A percentile compares a stretch with the other conserved stretches of the same genome.
These are phyloP conservation scores for Sisor rabdophorus DNA, from an alignment of 2,113 vertebrate species.

Conservation along the genomic window DNA sequence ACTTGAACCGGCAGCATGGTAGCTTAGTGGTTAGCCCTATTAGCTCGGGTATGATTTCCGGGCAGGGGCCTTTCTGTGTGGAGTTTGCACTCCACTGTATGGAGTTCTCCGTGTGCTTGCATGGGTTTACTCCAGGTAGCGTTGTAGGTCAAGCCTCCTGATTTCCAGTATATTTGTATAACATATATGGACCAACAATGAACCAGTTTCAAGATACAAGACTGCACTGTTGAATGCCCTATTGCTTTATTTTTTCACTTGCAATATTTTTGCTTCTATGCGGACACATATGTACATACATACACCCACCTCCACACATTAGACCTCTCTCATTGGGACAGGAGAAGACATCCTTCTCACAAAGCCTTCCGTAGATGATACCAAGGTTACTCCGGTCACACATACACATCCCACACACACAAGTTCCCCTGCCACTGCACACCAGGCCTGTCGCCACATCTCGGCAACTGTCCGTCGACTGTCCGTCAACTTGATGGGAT, in stretches of 20 bases:
- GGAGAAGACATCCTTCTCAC: slow-evolving; percentile 92
- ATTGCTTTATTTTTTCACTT: not conserved
- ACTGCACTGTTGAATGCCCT: not conserved
- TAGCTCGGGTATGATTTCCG: too few relatives aligned
- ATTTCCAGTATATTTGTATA: too few relatives aligned
- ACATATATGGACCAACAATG: too few relatives aligned
- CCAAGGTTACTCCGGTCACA: slow-evolving; percentile 83
- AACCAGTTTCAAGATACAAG: not conserved
- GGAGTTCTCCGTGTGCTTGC: too few relatives aligned
- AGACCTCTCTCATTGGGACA: slow-evolving; percentile 80
- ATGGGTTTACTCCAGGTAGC: too few relatives aligned
- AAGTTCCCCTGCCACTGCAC: slow-evolving; percentile 84
- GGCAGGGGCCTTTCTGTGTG: too few relatives aligned
- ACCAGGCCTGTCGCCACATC: slow-evolving; percentile 69
- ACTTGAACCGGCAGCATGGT: too few relatives aligned
- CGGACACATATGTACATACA: not conserved
- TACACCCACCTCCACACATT: slow-evolving; percentile 81
- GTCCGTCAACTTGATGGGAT: slow-evolving; percentile 29
- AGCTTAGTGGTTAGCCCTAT: too few relatives aligned
- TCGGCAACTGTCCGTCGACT: slow-evolving; percentile 57
- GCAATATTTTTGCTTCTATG: not conserved
- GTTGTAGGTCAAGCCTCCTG: too few relatives aligned
- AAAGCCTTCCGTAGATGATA: slow-evolving; percentile 84
- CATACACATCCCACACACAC: slow-evolving; percentile 83
- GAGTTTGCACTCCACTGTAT: too few relatives aligned